phyloP scores from a whole-genome alignment of 2,888 invertebrate species.

The Tenodera sinensis region DNA sequence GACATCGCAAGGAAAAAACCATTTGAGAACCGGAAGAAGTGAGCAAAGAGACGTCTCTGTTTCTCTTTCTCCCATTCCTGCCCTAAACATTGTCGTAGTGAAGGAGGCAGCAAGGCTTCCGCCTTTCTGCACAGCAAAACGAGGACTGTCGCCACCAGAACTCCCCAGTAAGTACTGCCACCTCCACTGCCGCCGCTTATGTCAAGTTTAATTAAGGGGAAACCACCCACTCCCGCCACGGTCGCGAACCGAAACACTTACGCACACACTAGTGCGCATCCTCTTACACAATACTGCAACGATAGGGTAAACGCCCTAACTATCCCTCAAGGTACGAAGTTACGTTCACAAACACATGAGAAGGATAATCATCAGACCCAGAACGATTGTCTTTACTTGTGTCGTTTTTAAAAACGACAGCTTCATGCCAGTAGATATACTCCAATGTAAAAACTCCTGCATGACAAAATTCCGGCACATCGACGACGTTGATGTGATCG shows the following conservation, averaged over 20 bases:
- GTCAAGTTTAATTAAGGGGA: constrained; percentile 15
- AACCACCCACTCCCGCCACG: background rate
- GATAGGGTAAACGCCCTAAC: background rate
- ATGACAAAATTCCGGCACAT: no score
- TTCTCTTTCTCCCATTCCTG: background rate
- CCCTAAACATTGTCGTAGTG: background rate
- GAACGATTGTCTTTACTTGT: no score
- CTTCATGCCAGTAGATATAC: no score
- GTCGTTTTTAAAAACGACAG: no score
- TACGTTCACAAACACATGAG: no score
- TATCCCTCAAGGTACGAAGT: background rate
- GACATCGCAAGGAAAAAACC: background rate
- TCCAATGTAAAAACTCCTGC: no score
- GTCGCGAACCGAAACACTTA: background rate
- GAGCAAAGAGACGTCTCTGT: background rate
- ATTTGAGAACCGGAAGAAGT: background rate
- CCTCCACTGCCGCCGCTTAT: constrained; percentile 2
- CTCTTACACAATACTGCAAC: background rate
- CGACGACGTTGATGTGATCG: no score
- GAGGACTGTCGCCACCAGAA: constrained; percentile 8
- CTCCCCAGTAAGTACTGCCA: constrained; percentile 1
- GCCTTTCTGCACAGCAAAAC: constrained; percentile 10
- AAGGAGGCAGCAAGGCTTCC: background rate
- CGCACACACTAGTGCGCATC: background rate
- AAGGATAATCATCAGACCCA: no score